A percentile compares a stretch with the other conserved stretches of the same genome.
phyloP scores from a whole-genome alignment of 1,140 invertebrate genomes.

The Drosophila varians region DNA sequence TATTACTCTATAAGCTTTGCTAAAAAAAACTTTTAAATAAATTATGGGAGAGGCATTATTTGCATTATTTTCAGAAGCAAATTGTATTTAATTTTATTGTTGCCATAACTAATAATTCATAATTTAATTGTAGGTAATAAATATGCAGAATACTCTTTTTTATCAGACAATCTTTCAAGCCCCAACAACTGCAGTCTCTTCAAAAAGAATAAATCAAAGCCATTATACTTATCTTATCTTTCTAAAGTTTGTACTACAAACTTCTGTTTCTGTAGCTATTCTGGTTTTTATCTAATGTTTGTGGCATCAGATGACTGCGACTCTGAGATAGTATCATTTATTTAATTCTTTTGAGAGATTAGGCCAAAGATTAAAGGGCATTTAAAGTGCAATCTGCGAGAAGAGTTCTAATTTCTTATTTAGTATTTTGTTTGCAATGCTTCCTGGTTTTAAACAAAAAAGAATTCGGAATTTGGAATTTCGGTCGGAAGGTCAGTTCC shows the following conservation, averaged over 20 bases:
- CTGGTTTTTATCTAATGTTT: not conserved
- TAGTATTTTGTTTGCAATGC: conserved; percentile 68
- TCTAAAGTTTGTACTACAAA: not conserved
- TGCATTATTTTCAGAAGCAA: too few relatives aligned
- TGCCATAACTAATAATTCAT: too few relatives aligned
- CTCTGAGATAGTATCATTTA: not conserved
- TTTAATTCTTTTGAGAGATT: not conserved
- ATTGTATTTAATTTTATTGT: not conserved
- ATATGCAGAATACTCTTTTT: too few relatives aligned
- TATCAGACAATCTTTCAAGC: too few relatives aligned
- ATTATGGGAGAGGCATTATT: too few relatives aligned
- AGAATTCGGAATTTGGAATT: conserved; percentile 36
- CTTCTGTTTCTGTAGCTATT: not conserved
- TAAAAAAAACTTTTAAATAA: too few relatives aligned
- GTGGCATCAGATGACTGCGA: conserved; percentile 24
- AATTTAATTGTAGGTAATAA: too few relatives aligned
- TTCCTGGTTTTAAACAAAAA: conserved; percentile 42
- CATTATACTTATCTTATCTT: conserved; percentile 6
- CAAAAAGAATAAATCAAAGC: too few relatives aligned
- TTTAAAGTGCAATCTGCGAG: not conserved
- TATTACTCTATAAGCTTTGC: conserved; percentile 10
- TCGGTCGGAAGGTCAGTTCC: conserved; percentile 51
- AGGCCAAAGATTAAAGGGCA: conserved; percentile 7
- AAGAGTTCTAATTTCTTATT: conserved; percentile 35
- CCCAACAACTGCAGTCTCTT: too few relatives aligned